Evolutionary conservation across 2,888 invertebrate genomes (phyloP).

Genomic region (Odontomyia ornata): DNA sequence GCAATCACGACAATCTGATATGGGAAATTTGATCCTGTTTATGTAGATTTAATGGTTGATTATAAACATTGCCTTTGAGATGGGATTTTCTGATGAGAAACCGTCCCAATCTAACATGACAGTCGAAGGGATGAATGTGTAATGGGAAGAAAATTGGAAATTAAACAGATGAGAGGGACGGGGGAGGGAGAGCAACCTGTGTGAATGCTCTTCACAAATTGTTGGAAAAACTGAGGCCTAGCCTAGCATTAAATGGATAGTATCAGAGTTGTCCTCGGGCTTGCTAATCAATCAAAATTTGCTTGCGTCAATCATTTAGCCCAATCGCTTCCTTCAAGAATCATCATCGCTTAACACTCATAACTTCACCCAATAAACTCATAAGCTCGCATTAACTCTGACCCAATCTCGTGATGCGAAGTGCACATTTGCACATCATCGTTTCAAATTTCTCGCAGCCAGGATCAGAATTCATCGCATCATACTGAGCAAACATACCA

Average conservation of each 20-base stretch:
- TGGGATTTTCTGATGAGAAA: background rate
- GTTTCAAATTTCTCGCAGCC: background rate
- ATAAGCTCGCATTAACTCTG: slow-evolving; percentile 23
- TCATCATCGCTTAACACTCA: background rate
- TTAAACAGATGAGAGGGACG: background rate
- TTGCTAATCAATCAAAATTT: too few species aligned
- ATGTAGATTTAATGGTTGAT: slow-evolving; percentile 24
- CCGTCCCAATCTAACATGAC: background rate
- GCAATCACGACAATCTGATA: background rate
- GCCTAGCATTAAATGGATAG: too few species aligned
- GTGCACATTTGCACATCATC: background rate
- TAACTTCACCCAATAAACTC: slow-evolving; percentile 23
- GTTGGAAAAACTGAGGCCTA: too few species aligned
- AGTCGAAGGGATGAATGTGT: background rate
- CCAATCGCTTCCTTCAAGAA: too few species aligned
- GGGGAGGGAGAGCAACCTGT: too few species aligned
- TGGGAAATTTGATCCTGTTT: slow-evolving; percentile 17
- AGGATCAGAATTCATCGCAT: background rate
- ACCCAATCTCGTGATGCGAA: background rate
- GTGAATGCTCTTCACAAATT: too few species aligned
- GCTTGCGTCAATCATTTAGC: too few species aligned
- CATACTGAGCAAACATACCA: slow-evolving; percentile 37
- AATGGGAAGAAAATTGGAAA: background rate
- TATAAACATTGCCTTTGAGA: background rate
- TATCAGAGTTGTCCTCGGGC: too few species aligned